Evolutionary conservation across 2,797 vertebrate species (phyloP).

Genomic region (Anguilla pacifica): DNA sequence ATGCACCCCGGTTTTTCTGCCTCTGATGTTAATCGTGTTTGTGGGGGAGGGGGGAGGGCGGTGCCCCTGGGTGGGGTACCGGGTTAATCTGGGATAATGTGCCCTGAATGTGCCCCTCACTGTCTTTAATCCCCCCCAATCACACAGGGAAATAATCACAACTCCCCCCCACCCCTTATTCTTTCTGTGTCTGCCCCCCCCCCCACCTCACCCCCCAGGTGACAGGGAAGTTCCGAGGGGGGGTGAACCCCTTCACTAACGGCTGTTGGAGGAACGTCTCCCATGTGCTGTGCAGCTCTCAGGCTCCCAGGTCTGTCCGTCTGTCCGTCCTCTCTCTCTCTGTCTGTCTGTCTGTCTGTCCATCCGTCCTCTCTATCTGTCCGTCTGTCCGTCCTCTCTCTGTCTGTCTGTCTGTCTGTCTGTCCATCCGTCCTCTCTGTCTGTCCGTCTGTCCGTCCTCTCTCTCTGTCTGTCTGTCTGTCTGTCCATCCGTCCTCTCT

Average conservation of each 20-base stretch:
- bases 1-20: neutral
- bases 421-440: too few species aligned
- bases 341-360: neutral
- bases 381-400: too few species aligned
- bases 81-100: conserved; percentile 40
- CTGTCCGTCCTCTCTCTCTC: neutral
- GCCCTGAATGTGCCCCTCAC: neutral
- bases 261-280: conserved; percentile 92
- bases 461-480: too few species aligned
- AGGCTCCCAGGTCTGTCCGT: conserved; percentile 82
- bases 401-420: too few species aligned
- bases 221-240: conserved; percentile 94
- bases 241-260: conserved; percentile 95
- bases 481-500: too few species aligned
- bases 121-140: neutral
- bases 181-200: neutral
- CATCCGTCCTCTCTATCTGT: too few species aligned
- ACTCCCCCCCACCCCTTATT: neutral
- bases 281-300: conserved; percentile 92
- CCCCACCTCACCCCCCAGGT: conserved; percentile 70
- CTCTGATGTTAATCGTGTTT: conserved; percentile 4
- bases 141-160: neutral
- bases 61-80: neutral
- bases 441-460: too few species aligned
- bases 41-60: neutral